Evolutionary conservation across 2,113 vertebrate species (phyloP).

Genomic region (Lasiurus cinereus): DNA sequence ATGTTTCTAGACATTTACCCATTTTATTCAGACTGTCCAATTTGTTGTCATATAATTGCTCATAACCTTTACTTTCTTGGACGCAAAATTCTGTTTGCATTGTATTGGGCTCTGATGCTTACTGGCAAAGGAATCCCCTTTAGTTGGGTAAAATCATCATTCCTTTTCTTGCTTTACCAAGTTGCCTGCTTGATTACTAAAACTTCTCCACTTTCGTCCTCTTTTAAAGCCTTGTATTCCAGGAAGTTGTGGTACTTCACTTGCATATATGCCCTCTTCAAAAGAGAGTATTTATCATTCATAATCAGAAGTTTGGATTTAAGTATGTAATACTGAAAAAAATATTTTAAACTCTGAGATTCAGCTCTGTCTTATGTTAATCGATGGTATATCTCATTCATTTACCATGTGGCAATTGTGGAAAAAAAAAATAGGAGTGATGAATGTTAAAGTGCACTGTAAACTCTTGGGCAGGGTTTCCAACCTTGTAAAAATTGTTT

Average conservation of each 20-base stretch:
- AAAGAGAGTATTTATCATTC: background rate
- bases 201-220: background rate
- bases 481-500: background rate
- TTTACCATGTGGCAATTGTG: background rate
- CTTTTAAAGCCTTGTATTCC: background rate
- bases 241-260: background rate
- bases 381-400: background rate
- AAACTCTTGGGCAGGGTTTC: background rate
- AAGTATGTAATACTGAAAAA: background rate
- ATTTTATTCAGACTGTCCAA: background rate
- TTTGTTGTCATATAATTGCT: background rate
- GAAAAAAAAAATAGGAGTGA: background rate
- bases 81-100: background rate
- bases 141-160: background rate
- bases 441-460: background rate
- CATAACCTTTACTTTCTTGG: background rate
- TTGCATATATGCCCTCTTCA: background rate
- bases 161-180: background rate
- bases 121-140: background rate
- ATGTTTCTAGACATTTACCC: background rate
- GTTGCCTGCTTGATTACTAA: background rate
- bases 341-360: background rate
- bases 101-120: background rate
- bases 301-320: background rate
- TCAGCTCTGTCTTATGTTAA: background rate